These are phyloP conservation scores for Chaunax sp. DNA, from an alignment of 2,797 vertebrate genomes.

Conservation along the genomic window DNA sequence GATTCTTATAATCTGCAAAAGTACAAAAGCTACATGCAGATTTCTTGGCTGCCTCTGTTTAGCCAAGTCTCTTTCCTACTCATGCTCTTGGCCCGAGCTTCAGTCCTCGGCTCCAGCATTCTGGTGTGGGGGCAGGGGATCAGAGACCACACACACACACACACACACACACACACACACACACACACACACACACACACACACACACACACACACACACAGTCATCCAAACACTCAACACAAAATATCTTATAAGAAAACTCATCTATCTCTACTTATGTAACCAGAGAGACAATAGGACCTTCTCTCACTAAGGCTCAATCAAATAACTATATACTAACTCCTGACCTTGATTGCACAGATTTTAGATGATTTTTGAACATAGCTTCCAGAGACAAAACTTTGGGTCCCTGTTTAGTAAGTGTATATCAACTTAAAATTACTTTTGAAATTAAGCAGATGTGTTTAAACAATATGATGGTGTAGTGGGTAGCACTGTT, in stretches of 20 bases:
- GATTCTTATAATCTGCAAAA: slow-evolving; percentile 49
- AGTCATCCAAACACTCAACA: slow-evolving; percentile 42
- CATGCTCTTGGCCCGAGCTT: slow-evolving; percentile 57
- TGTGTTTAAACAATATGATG: too few species aligned
- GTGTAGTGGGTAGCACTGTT: too few species aligned
- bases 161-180: slow-evolving; percentile 39
- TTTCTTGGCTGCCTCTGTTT: slow-evolving; percentile 60
- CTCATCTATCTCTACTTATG: slow-evolving; percentile 52
- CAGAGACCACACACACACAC: slow-evolving; percentile 76
- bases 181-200: slow-evolving; percentile 42
- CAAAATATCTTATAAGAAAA: slow-evolving; percentile 57
- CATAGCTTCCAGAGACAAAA: not conserved
- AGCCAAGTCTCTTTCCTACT: slow-evolving; percentile 57
- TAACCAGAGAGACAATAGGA: slow-evolving; percentile 43
- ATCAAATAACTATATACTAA: slow-evolving; percentile 9
- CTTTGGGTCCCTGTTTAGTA: not conserved
- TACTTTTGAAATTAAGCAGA: not conserved
- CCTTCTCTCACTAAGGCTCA: slow-evolving; percentile 7
- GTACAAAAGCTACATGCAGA: slow-evolving; percentile 64
- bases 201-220: too few species aligned
- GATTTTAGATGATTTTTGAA: not conserved
- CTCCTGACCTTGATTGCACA: slow-evolving; percentile 11
- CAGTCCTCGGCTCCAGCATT: slow-evolving; percentile 57
- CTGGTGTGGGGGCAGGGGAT: slow-evolving; percentile 62
- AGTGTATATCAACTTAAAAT: not conserved